Percentiles rank a stretch among this genome's conserved stretches.
Conservation (phyloP, 2,797 vertebrate genomes). For the Ispidina lecontei region DNA sequence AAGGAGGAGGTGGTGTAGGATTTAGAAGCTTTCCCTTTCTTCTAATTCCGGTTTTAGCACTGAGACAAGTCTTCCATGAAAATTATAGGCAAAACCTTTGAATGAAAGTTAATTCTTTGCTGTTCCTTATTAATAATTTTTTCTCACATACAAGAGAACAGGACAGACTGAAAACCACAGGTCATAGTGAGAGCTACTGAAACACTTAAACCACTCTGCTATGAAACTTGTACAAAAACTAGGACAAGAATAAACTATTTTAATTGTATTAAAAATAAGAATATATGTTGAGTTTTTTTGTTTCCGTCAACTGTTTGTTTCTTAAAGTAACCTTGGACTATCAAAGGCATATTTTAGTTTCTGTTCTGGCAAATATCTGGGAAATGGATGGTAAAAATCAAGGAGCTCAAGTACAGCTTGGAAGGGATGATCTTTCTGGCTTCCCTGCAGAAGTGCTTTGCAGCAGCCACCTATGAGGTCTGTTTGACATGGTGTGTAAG, state of each 20-base stretch:
- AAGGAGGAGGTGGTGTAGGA: not conserved
- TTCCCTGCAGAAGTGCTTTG: not conserved
- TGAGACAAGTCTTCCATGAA: not conserved
- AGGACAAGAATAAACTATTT: not conserved
- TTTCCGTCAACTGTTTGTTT: not conserved
- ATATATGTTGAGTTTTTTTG: not conserved
- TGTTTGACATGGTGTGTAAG: not conserved
- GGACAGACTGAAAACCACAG: not conserved
- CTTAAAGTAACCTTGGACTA: not conserved
- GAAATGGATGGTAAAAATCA: not conserved
- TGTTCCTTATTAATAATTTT: not conserved
- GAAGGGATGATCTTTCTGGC: not conserved
- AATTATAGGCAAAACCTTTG: not conserved
- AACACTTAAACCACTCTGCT: not conserved
- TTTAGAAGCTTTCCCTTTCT: not conserved
- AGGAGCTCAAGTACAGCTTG: not conserved
- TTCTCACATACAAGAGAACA: not conserved
- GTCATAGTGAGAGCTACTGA: not conserved
- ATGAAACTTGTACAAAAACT: not conserved
- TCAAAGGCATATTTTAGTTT: not conserved
- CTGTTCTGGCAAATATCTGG: not conserved
- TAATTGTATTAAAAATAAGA: not conserved
- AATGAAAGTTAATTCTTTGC: not conserved
- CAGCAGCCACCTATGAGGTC: not conserved
- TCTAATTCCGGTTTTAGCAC: not conserved